Evolutionary conservation across 2,888 invertebrate genomes (phyloP), one percentile per base, ranked within the genome.

Genomic region (Asteroscopus sphinx): DNA sequence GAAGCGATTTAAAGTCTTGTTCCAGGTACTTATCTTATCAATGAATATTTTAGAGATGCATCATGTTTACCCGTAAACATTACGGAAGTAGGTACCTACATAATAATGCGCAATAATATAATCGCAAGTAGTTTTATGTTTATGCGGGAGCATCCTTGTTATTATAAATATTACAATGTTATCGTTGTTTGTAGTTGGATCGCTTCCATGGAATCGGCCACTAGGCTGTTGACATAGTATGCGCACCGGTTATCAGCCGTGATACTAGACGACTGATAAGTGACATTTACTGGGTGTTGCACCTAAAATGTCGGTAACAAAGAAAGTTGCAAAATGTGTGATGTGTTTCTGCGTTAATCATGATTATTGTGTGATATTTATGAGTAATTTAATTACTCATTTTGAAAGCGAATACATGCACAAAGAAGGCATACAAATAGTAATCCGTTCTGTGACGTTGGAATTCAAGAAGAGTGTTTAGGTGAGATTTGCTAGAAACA

Each of bases 171-270:
- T 66, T 60, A 62, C 58, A 64, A 55, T 54, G 62, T 68, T 77
- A 77, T 73, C 67, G 33, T 40, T 68, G 56, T 77, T 72, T 76
- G 63, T 55, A 73, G 65, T 70, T 70, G 68, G 71, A 81, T 80
- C 68, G 65, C 59, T 75, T 78, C 65, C 68, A 73, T 76, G 77
- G 82, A 80, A 82, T 72, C 61, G 63, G 56, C 72, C 69, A 70
- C 58, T 60, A 62, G 65, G 61, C 58, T 81, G 68, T 77, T 78
- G 79, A 76, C 79, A 76, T 55, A 66, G 62, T 59, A 47, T 63
- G 58, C 42, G 47, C 54, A 63, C 42, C 65, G 51, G 69, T 75
- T 69, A 80, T 77, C 73, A 67, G 53, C 48, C 45, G 15, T 49
- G 60, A 57, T 63, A 55, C 32, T 51, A 51, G 40, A 46, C 57